A percentile compares a stretch with the other conserved stretches of the same genome.
phyloP scores from a whole-genome alignment of 2,888 invertebrate genomes.

The Harpalus rufipes region DNA sequence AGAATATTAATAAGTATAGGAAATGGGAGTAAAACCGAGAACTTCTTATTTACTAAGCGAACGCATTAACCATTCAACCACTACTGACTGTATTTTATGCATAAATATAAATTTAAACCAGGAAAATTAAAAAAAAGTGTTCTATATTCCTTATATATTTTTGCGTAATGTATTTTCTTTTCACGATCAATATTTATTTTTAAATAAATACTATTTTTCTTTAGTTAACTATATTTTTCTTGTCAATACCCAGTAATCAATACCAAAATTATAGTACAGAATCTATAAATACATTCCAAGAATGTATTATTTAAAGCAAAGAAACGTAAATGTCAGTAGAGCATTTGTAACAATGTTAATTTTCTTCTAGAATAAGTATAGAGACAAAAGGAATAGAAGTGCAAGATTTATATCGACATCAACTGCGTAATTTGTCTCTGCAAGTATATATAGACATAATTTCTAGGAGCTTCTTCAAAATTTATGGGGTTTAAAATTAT shows the following conservation, averaged over 20 bases:
- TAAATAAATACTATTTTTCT: no score
- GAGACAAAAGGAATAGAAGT: not conserved
- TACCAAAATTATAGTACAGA: slow-evolving; percentile 5
- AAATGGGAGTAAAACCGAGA: no score
- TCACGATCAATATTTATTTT: no score
- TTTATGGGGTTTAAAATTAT: slow-evolving; percentile 4
- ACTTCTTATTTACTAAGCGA: no score
- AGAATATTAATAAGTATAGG: no score
- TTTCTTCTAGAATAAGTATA: not conserved
- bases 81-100: no score
- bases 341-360: slow-evolving; percentile 24
- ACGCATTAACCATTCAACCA: no score
- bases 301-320: slow-evolving; percentile 38
- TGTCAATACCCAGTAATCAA: slow-evolving; percentile 9
- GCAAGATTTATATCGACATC: not conserved
- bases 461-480: not conserved
- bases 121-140: no score
- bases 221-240: not conserved
- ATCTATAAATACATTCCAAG: slow-evolving; percentile 22
- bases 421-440: not conserved
- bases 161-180: no score
- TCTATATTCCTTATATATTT: no score
- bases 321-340: slow-evolving; percentile 27
- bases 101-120: no score
- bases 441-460: not conserved